Percentiles rank a stretch among this genome's conserved stretches.
phyloP scores from a whole-genome alignment of 2,113 vertebrate genomes.

The Stigmatopora argus region DNA sequence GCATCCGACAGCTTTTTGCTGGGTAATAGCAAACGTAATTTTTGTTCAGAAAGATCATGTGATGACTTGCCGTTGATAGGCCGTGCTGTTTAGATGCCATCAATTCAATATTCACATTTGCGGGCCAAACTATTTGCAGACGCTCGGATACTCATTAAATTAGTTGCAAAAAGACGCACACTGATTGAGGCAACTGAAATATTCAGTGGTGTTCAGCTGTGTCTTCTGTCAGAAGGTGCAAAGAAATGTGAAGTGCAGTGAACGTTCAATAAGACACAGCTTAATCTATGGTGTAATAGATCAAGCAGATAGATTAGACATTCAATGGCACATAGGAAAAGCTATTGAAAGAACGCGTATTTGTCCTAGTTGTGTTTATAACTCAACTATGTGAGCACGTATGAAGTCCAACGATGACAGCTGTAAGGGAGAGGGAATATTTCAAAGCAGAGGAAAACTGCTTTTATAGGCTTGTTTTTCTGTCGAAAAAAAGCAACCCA shows the following conservation, averaged over 20 bases:
- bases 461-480: slow-evolving; percentile 27
- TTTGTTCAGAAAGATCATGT: background rate
- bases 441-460: slow-evolving; percentile 40
- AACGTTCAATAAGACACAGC: slow-evolving; percentile 1
- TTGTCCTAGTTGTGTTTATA: background rate
- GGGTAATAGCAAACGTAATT: no score
- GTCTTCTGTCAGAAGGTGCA: background rate
- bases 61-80: background rate
- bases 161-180: background rate
- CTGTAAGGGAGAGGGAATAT: slow-evolving; percentile 11
- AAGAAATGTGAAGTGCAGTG: background rate
- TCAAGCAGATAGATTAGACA: slow-evolving; percentile 1
- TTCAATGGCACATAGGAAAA: background rate
- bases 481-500: slow-evolving; percentile 22
- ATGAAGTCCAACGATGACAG: slow-evolving; percentile 18
- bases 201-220: background rate
- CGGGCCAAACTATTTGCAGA: background rate
- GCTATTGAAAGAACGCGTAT: slow-evolving; percentile 2
- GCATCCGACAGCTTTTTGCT: no score
- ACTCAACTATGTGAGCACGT: slow-evolving; percentile 1
- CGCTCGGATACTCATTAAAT: background rate
- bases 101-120: background rate
- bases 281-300: background rate
- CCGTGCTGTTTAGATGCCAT: background rate
- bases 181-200: background rate